Evolutionary conservation across 2,797 vertebrate species (phyloP).

Genomic region (Trichosurus vulpecula): DNA sequence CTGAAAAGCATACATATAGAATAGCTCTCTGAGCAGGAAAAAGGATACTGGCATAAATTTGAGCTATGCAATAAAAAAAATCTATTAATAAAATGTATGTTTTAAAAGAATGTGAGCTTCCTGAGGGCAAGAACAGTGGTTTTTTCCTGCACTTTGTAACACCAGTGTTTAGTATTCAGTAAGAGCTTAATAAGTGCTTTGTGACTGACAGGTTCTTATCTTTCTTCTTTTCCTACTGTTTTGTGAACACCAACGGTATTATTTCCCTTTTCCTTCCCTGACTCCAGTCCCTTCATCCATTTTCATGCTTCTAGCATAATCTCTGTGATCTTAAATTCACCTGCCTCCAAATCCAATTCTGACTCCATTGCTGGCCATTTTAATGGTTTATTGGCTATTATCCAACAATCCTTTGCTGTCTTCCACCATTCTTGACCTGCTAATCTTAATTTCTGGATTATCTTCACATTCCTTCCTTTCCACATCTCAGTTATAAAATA

Average conservation of each 20-base stretch:
- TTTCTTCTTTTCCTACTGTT: background rate
- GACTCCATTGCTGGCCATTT: background rate
- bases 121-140: background rate
- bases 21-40: background rate
- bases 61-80: background rate
- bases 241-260: background rate
- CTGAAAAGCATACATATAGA: background rate
- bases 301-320: background rate
- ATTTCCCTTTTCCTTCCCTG: background rate
- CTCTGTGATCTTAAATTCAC: background rate
- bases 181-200: background rate
- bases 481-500: background rate
- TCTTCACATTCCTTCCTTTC: background rate
- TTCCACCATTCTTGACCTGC: background rate
- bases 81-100: background rate
- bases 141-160: background rate
- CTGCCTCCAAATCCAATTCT: background rate
- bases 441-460: background rate
- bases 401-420: background rate
- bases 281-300: background rate
- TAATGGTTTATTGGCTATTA: background rate
- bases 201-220: background rate
- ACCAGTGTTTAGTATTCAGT: background rate
- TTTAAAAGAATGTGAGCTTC: background rate
- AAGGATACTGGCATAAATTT: background rate